These are phyloP conservation scores for Lacanobia oleracea DNA, from an alignment of 2,888 invertebrate species.

Conservation along the genomic window DNA sequence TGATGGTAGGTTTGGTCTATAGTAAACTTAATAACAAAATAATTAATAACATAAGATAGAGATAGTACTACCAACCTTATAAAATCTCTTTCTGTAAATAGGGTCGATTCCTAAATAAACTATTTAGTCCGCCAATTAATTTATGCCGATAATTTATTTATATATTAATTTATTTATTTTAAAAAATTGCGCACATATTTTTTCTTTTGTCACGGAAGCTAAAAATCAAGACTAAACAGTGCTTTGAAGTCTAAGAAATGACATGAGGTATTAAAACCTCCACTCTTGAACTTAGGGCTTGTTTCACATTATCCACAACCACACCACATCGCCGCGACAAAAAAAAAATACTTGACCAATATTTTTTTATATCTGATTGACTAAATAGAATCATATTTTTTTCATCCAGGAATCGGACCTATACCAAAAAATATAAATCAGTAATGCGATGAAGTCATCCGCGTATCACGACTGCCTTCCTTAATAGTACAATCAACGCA, in stretches of 20 bases:
- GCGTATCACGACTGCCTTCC: slow-evolving; percentile 39
- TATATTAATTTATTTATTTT: too few species aligned
- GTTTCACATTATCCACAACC: too few species aligned
- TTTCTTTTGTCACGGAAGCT: too few species aligned
- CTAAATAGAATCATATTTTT: neutral
- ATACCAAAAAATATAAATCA: slow-evolving; percentile 5
- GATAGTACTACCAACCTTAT: slow-evolving; percentile 2
- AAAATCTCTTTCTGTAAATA: neutral
- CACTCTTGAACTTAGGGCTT: too few species aligned
- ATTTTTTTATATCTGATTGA: neutral
- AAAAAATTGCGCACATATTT: neutral
- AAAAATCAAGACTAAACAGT: too few species aligned
- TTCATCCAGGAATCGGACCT: neutral
- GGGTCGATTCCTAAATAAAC: neutral
- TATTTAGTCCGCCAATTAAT: neutral
- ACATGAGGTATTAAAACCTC: too few species aligned
- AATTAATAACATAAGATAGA: slow-evolving; percentile 5
- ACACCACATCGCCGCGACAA: too few species aligned
- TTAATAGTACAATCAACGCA: slow-evolving; percentile 52
- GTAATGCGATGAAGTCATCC: slow-evolving; percentile 19
- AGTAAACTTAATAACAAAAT: slow-evolving; percentile 3
- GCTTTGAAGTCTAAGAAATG: too few species aligned
- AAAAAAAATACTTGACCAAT: neutral
- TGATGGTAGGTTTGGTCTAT: neutral
- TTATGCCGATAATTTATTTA: too few species aligned